Evolutionary conservation across 2,797 vertebrate genomes (phyloP), one percentile per base, ranked within the genome.

Genomic region (Threskiornis aethiopicus): DNA sequence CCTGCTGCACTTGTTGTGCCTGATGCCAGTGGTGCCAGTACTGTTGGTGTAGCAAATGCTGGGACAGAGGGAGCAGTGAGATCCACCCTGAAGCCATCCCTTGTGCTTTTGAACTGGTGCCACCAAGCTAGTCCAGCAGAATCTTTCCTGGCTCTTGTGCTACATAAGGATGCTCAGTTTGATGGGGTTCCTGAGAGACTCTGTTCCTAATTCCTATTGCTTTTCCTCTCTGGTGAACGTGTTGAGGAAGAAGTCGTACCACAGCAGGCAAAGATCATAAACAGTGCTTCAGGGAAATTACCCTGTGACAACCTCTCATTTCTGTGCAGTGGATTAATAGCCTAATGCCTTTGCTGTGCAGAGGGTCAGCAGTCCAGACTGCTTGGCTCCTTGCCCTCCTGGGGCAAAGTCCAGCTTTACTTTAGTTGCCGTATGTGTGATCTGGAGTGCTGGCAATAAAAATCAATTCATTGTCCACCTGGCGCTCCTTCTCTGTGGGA

Each of bases 101-200:
- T 78, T 10, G 5, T 47, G 35, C n/a, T 66, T 83, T 59, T 59
- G 52, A 71, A 31, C 9, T 19, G 16, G 9, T 72, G 66, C 16
- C 10, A 33, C 41, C 10, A 12, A 29, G 46, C 13, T 31, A 21
- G 28, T 13, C 42, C 25, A 49, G 41, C 28, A 66, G 28, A 66
- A n/a, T 67, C 58, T 65, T 61, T 42, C 20, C 22, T 71, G 64
- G 26, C 41, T 47, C 31, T 24, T 83, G 57, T 3, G 1, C 39
- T 37, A 7, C 0, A 0, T n/a, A 20, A 41, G 33, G 59, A 17
- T 61, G 37, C 31, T 89, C 28, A 5, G 57, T 58, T 65, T 44
- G n/a, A 28, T 52, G 54, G 12, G 6, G 9, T 20, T 90, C 17
- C 65, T 65, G 42, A 10, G 47, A n/a, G 18, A 29, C n/a, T 44